A percentile compares a stretch with the other conserved stretches of the same genome.
phyloP scores from a whole-genome alignment of 1,140 invertebrate species.

The Ylistrum balloti region DNA sequence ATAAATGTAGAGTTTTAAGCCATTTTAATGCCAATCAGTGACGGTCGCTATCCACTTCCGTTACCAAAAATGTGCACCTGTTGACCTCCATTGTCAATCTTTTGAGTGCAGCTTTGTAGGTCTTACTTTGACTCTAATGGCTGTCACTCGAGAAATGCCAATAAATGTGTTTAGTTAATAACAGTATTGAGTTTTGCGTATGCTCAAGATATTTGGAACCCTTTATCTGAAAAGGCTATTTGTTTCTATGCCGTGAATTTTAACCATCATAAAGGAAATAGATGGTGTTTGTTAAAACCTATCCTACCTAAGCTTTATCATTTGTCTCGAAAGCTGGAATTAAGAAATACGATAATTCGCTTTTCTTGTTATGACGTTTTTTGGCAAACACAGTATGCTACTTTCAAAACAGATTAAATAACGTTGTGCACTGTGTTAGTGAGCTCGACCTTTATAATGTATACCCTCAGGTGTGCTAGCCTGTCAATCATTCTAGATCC shows the following conservation, averaged over 20 bases:
- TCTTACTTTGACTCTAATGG: background rate
- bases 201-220: background rate
- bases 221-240: background rate
- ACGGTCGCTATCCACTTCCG: background rate
- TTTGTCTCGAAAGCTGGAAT: background rate
- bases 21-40: constrained; percentile 38
- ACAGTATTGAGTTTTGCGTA: background rate
- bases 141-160: background rate
- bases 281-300: background rate
- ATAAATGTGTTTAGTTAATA: background rate
- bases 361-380: background rate
- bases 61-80: background rate
- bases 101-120: background rate
- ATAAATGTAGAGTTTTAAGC: constrained; percentile 30
- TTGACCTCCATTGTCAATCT: background rate
- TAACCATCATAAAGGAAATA: background rate
- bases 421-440: constrained; percentile 22
- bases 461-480: background rate
- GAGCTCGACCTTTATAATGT: background rate
- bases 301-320: background rate
- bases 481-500: background rate
- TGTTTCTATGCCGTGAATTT: background rate
- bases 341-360: background rate
- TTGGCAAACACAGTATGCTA: constrained; percentile 3
- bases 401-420: constrained; percentile 40